Base-by-base conservation (phyloP, 2,797 vertebrate species). In the Sebastes iracundus region DNA sequence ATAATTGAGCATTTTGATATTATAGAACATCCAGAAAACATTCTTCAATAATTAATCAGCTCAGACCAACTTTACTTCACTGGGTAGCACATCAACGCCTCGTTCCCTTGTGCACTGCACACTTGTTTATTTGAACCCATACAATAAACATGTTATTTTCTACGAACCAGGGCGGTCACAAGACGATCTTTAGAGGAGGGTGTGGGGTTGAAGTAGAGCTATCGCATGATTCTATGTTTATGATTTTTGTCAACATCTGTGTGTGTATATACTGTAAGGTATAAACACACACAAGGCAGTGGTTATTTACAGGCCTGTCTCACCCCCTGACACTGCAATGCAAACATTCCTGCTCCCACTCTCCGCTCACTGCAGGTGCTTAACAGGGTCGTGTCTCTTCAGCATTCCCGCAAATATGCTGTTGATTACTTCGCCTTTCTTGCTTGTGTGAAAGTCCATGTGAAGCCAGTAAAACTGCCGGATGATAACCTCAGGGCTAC, bases 11-110 rank as follows among this genome's bases (percentile, higher is more conserved):
- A 80, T 83, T 89, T 82, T 79, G 67, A 89, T 85, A 83, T 76
- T 58, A 75, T 32, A 66, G 75, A 87, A 81, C 58, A 83, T 64
- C 35, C 33, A 76, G 63, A 74, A 72, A 87, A 78, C 49, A 67
- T 7, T 38, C 32, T 58, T 93, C 18, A 91, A 90, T 93, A 88
- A 90, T 91, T 91, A 62, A 93, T 90, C 59, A 53, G 70, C 81
- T 87, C 86, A 79, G 86, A 87, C 74, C 72, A 84, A 86, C 81
- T 90, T 88, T 85, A 75, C 74, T 59, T 70, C 30, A 58, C 55
- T 63, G 76, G 63, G 22, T 38, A 52, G 8, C 68, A 72, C 71
- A 84, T 87, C 75, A 89, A 85, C 90, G 81, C 72, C 49, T 22
- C 13, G 1, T 33, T 86, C 60, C 65, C 67, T n/a, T 18, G 49